Base-by-base conservation (phyloP, 2,113 vertebrate species). In the Calypte anna region DNA sequence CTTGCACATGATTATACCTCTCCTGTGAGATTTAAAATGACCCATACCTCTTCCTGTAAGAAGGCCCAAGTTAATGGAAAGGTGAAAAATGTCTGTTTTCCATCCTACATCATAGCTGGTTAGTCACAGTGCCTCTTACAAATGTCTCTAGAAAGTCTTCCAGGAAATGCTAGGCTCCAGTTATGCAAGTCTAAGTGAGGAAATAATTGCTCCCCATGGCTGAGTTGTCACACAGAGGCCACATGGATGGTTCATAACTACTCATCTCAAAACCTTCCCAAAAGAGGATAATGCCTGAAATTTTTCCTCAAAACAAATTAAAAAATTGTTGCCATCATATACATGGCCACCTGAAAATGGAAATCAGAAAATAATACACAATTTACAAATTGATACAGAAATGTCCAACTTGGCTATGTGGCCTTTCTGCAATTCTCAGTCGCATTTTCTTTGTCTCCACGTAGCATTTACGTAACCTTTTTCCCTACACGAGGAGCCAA, bases 401-500 rank as follows among this genome's bases (percentile, higher is more conserved):
- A 78, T 31, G 44, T 62, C 50, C 69, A 83, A 2, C 38, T 80
- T 86, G 72, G 59, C 68, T 81, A 10, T 19, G 38, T 2, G 23
- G 66, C 23, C 62, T 67, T 46, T 46, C 44, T 55, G 38, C 38
- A 63, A 73, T 31, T 84, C 69, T 88, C 51, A 93, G 76, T n/a
- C 31, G 78, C 30, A 53, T 72, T 82, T 94, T 92, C 80, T 77
- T 86, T 23, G 23, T 64, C 46, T 79, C 61, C 50, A 12, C 1
- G 14, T 46, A 83, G 64, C 69, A 75, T 55, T 94, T 94, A 93
- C 27, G 63, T 84, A 94, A 94, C 76, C 76, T 70, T 88, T 83
- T 82, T 68, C 83, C 40, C 57, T 67, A 72, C 69, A 91, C 64
- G 46, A 96, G 69, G 25, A 96, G 69, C 69, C 88, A 94, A 93